These are phyloP conservation scores for Ectobius pallidus DNA, from an alignment of 2,888 invertebrate genomes.

Conservation along the genomic window DNA sequence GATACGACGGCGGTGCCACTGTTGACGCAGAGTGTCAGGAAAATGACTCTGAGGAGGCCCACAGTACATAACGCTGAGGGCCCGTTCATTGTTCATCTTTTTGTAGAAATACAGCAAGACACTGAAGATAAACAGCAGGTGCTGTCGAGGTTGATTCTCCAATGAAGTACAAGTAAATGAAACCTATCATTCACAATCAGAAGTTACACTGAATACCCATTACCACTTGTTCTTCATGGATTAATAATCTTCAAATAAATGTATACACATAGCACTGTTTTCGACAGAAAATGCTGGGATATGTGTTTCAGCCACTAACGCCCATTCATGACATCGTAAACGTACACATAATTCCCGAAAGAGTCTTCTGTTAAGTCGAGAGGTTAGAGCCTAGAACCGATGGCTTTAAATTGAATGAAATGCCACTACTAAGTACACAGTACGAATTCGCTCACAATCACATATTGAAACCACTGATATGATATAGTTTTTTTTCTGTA, in stretches of 20 bases:
- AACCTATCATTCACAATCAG: background rate
- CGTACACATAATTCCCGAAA: too few species aligned
- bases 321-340: background rate
- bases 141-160: background rate
- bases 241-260: background rate
- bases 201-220: background rate
- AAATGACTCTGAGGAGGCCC: constrained; percentile 2
- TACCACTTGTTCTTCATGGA: background rate
- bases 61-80: constrained; percentile 19
- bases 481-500: too few species aligned
- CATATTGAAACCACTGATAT: too few species aligned
- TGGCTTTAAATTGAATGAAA: too few species aligned
- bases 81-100: constrained; percentile 27
- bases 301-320: constrained; percentile 1
- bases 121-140: background rate
- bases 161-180: background rate
- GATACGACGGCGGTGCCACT: background rate
- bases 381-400: too few species aligned
- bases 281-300: background rate
- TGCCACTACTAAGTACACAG: too few species aligned
- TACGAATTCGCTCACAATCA: too few species aligned
- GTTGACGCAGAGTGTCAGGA: constrained; percentile 12
- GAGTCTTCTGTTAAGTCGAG: too few species aligned
- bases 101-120: background rate
- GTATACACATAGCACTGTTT: background rate